phyloP scores from a whole-genome alignment of 2,888 invertebrate species.

The Smittia aterrima region DNA sequence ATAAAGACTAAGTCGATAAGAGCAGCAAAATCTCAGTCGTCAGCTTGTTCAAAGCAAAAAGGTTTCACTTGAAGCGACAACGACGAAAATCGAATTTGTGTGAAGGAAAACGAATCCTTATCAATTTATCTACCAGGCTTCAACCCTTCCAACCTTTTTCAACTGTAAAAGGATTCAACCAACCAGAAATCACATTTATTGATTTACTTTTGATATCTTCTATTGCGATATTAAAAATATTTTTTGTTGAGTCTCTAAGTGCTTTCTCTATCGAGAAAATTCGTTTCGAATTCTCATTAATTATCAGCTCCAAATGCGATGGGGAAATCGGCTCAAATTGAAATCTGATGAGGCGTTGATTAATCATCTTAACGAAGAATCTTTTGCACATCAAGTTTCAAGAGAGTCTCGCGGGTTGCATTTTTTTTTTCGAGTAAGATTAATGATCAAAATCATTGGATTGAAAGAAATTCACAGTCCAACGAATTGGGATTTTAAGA shows the following conservation, averaged over 20 bases:
- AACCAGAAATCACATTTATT: conserved; percentile 13
- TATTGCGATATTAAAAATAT: background rate
- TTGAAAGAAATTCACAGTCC: conserved; percentile 9
- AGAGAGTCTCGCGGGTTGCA: conserved; percentile 15
- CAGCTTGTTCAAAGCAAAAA: background rate
- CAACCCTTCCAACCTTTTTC: background rate
- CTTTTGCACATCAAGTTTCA: conserved; percentile 5
- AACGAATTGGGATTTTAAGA: background rate
- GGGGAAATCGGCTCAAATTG: background rate
- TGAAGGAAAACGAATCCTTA: conserved; percentile 24
- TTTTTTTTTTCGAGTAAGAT: conserved; percentile 6
- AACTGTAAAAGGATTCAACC: background rate
- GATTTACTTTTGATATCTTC: background rate
- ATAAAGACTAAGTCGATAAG: no score
- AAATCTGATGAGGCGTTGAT: conserved; percentile 22
- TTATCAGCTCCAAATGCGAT: background rate
- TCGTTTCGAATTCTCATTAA: background rate
- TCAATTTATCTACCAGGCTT: background rate
- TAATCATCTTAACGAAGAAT: conserved; percentile 9
- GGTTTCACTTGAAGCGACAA: background rate
- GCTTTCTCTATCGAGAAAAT: background rate
- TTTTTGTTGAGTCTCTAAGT: background rate
- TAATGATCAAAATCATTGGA: background rate
- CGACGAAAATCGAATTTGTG: conserved; percentile 2
- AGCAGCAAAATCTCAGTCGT: background rate